Evolutionary conservation across 2,113 vertebrate genomes (phyloP), one percentile per base, ranked within the genome.

Genomic region (Xiphophorus couchianus): DNA sequence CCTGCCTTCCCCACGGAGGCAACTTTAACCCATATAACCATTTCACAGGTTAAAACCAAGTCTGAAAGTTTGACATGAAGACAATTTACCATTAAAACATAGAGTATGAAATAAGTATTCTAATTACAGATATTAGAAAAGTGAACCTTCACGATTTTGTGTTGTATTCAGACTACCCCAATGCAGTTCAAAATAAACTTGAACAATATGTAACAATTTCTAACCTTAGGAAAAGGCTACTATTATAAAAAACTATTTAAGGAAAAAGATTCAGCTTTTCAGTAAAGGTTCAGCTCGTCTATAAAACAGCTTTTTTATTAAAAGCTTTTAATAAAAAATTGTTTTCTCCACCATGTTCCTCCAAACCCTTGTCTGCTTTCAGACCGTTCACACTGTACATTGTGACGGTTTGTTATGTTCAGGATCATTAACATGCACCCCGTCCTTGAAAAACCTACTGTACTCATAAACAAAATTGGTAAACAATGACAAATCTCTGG

Each of bases 391-490:
- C 25, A 58, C 25, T n/a, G 25, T 10, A 9, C 51, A 22, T 54
- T 58, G 25, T 25, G 9, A n/a, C 11, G 51, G 22, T 58, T 58
- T 39, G 39, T 74, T 71, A 61, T 82, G 62, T 80, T n/a, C 66
- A 33, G 69, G 31, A 67, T 80, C 51, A 48, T 83, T 83, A 82
- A 82, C 73, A 81, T 31, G 63, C 60, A 75, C 66, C 61, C 44
- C 71, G 76, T 80, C 42, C 65, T 78, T 76, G 72, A 82, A 87
- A 82, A 76, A 29, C 62, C 30, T 51, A 73, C 48, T 71, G 73
- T 66, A 61, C 4, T 28, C 17, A 73, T 76, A 78, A 73, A 73
- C 78, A 81, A 71, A 73, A 35, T 29, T 60, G 29, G 33, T n/a
- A n/a, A 27, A 37, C 48, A 64, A 28, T 62, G 31, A 63, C 68